Evolutionary conservation across 2,888 invertebrate species (phyloP).

Genomic region (Matsumyia berberina): DNA sequence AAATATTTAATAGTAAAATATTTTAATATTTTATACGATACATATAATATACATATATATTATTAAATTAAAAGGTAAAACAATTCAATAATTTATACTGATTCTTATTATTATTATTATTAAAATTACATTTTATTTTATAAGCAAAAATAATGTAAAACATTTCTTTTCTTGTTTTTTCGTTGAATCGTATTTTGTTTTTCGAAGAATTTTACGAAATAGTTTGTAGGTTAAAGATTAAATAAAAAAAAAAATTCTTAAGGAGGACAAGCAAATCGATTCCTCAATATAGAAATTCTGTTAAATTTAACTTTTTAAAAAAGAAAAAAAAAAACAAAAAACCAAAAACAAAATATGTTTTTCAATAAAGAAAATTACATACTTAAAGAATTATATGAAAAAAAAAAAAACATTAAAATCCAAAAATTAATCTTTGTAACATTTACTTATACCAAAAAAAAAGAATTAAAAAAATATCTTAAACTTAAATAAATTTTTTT

Average conservation of each 20-base stretch:
- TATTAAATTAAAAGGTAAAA: slow-evolving; percentile 61
- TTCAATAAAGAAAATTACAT: slow-evolving; percentile 76
- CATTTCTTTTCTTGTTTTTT: slow-evolving; percentile 12
- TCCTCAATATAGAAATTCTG: slow-evolving; percentile 73
- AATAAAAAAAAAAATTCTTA: slow-evolving; percentile 60
- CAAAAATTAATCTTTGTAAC: slow-evolving; percentile 77
- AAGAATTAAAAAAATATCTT: slow-evolving; percentile 77
- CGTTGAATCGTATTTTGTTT: slow-evolving; percentile 29
- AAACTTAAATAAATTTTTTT: slow-evolving; percentile 82
- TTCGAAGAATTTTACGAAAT: slow-evolving; percentile 63
- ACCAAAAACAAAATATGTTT: slow-evolving; percentile 47
- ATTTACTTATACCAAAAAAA: slow-evolving; percentile 76
- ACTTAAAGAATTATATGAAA: slow-evolving; percentile 73
- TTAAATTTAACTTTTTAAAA: slow-evolving; percentile 74
- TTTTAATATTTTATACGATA: slow-evolving; percentile 75
- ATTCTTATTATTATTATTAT: slow-evolving; percentile 13
- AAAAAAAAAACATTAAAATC: slow-evolving; percentile 73
- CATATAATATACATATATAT: slow-evolving; percentile 68
- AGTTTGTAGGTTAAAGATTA: slow-evolving; percentile 76
- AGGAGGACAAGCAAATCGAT: slow-evolving; percentile 41
- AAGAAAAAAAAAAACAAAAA: slow-evolving; percentile 35
- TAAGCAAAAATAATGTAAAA: slow-evolving; percentile 68
- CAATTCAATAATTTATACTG: slow-evolving; percentile 54
- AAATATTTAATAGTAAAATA: slow-evolving; percentile 81
- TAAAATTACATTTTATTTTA: slow-evolving; percentile 26